Evolutionary conservation across 2,888 invertebrate genomes (phyloP), one percentile per base, ranked within the genome.

Genomic region (Hermaeophaga mercurialis): DNA sequence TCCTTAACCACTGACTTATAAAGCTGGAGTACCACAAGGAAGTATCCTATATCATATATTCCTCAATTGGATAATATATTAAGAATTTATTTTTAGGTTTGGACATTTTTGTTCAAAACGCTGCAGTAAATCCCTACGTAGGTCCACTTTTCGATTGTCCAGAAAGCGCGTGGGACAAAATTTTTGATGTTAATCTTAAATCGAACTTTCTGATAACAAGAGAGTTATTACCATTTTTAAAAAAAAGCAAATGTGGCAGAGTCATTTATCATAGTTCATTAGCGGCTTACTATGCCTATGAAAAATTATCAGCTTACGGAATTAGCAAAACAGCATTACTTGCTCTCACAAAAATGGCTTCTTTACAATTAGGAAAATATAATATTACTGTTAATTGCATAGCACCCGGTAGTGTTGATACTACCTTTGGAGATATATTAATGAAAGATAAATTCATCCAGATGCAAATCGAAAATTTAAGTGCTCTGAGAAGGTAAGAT

Each of bases 181-280:
- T 96, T 72, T 96, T 98, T 79, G 96, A 97, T 58, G 83, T 90
- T 0, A 98, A 98, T 80, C 92, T 98, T 0, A 97, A 96, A 80
- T 82, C 90, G 50, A 85, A 94, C 0, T 96, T 87, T 81, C 78
- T 95, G 60, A 75, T 98, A 45, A 89, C 94, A 14, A 90, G 96
- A 80, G 93, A 94, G 80, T 88, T 89, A 6, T 80, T 93, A 33
- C 96, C 97, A 0, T 83, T 89, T 71, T 79, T 98, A 57, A 80
- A 87, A 55, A 83, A 90, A 73, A 83, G 90, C 69, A 88, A 89
- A 31, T 26, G 6, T 24, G 7, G 26, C 7, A 41, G 11, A 22
- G 2, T 12, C 0, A 8, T 12, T 5, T 22, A 41, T 8, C 19
- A 17, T 17, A 11, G 12, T 41, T n/a, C 22, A 2, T n/a, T 41